These are phyloP conservation scores for Scalopus aquaticus DNA, from an alignment of 2,113 vertebrate genomes.

Conservation along the genomic window DNA sequence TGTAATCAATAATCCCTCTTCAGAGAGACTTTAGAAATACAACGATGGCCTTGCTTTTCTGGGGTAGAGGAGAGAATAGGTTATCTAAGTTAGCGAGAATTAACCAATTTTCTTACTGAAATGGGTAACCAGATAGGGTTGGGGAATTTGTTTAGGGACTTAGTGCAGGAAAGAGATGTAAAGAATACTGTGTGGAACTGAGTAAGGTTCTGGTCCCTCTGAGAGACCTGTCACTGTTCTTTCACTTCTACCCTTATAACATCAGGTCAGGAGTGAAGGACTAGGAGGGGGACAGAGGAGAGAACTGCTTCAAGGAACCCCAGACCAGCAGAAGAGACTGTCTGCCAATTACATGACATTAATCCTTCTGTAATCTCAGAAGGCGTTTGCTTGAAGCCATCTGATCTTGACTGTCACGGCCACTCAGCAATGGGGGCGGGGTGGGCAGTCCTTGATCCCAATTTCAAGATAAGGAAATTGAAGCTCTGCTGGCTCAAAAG, in stretches of 20 bases:
- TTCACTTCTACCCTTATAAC: background rate
- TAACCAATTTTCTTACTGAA: background rate
- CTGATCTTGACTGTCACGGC: background rate
- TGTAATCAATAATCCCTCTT: background rate
- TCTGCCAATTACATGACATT: accelerated
- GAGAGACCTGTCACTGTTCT: background rate
- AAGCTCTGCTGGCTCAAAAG: background rate
- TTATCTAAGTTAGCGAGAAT: background rate
- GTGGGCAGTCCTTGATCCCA: background rate
- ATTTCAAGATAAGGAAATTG: conserved; percentile 6
- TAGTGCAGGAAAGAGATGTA: background rate
- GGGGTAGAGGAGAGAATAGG: background rate
- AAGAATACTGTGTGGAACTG: background rate
- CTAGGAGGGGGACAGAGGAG: background rate
- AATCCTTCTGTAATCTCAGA: background rate
- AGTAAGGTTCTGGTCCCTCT: background rate
- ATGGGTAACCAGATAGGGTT: background rate
- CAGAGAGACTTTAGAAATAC: background rate
- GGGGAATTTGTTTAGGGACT: background rate
- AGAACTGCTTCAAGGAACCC: background rate
- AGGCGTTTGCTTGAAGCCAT: background rate
- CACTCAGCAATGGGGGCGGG: background rate
- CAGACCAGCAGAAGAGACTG: background rate
- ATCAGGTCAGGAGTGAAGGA: background rate
- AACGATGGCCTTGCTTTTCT: background rate